Conservation (phyloP, 2,888 invertebrate genomes). For the Lithophane socia region DNA sequence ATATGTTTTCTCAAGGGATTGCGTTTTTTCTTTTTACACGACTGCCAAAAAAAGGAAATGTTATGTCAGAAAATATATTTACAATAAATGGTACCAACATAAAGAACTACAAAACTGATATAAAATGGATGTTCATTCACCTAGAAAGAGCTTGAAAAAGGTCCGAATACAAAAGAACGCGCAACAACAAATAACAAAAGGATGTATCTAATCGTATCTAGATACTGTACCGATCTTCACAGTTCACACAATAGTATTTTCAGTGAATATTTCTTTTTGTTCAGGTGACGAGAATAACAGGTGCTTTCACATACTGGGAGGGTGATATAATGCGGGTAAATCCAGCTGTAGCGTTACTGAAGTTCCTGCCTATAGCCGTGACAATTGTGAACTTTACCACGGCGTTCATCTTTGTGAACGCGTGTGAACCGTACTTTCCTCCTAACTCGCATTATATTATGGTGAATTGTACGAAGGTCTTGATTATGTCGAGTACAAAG, state of each 20-base stretch:
- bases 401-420: constrained; percentile 79
- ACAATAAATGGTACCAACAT: not conserved
- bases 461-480: constrained; percentile 78
- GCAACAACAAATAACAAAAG: constrained; percentile 39
- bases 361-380: constrained; percentile 83
- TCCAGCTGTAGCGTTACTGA: constrained; percentile 80
- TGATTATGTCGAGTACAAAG: constrained; percentile 68
- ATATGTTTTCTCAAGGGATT: not conserved
- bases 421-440: constrained; percentile 73
- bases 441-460: constrained; percentile 64
- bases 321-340: constrained; percentile 84
- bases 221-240: constrained; percentile 35
- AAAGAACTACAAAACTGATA: not conserved
- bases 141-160: constrained; percentile 11
- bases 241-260: constrained; percentile 48
- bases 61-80: no score
- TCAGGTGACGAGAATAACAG: constrained; percentile 83
- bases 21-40: not conserved
- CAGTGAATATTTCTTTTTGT: constrained; percentile 59
- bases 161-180: constrained; percentile 20
- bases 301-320: constrained; percentile 84
- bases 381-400: constrained; percentile 83
- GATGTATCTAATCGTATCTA: constrained; percentile 32
- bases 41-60: no score
- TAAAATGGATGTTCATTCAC: constrained; percentile 11